A percentile compares a stretch with the other conserved stretches of the same genome.
Conservation (phyloP, 1,140 invertebrate genomes). For the Rhynchophorus ferrugineus region DNA sequence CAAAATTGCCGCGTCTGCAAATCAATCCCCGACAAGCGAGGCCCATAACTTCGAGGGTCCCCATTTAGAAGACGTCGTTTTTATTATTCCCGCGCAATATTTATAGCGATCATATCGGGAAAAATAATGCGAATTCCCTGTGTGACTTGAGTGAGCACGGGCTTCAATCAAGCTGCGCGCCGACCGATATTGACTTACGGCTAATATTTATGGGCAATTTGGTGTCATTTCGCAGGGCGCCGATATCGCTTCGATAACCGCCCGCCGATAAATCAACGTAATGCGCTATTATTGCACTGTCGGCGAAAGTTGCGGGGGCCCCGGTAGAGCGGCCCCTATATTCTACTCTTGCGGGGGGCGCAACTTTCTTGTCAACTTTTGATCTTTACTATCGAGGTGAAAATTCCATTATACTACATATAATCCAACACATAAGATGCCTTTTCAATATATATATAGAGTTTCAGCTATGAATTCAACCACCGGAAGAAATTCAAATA, state of each 20-base stretch:
- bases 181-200: conserved; percentile 37
- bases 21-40: neutral
- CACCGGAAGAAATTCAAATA: too few relatives aligned
- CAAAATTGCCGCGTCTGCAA: neutral
- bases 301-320: conserved; percentile 34
- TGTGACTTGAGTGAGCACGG: conserved; percentile 28
- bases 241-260: conserved; percentile 41
- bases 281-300: conserved; percentile 40
- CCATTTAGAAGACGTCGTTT: conserved; percentile 21
- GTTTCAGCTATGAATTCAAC: too few relatives aligned
- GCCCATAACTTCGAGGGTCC: neutral
- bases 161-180: conserved; percentile 33
- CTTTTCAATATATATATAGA: too few relatives aligned
- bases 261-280: conserved; percentile 39
- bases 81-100: conserved; percentile 21
- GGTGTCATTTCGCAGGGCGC: conserved; percentile 37
- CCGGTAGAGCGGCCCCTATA: too few relatives aligned
- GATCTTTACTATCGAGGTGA: too few relatives aligned
- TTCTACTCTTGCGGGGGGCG: too few relatives aligned
- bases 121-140: conserved; percentile 27
- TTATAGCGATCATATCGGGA: conserved; percentile 23
- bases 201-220: conserved; percentile 40
- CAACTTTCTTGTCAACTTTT: too few relatives aligned
- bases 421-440: too few relatives aligned
- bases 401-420: too few relatives aligned